Conservation (phyloP, 2,113 vertebrate species). For the Sphyrna mokarran region DNA sequence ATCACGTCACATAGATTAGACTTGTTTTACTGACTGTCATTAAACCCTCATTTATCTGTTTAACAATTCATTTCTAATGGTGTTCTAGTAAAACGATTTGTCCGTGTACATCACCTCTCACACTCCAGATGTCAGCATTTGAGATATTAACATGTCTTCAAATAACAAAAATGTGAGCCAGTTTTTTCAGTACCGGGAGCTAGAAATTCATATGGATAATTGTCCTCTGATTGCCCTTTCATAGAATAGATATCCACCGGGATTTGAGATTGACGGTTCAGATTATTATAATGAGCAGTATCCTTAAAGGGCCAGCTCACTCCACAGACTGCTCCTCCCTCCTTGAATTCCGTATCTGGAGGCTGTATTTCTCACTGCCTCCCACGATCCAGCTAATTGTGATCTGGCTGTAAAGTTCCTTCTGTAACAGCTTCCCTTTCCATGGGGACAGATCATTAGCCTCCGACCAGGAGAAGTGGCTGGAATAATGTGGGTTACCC, state of each 20-base stretch:
- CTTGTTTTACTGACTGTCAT: background rate
- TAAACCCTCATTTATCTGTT: constrained; percentile 10
- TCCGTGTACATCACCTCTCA: background rate
- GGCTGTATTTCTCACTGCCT: background rate
- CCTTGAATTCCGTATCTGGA: background rate
- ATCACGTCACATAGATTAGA: background rate
- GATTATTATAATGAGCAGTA: background rate
- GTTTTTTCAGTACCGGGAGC: background rate
- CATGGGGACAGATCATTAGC: background rate
- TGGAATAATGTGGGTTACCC: background rate
- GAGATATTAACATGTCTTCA: background rate
- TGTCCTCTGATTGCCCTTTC: background rate
- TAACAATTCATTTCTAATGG: constrained; percentile 6
- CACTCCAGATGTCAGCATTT: background rate
- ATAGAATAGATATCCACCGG: background rate
- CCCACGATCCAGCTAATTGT: background rate
- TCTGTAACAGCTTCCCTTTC: background rate
- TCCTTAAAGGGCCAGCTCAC: background rate
- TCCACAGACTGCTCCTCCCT: background rate
- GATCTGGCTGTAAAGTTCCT: background rate
- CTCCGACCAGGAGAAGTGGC: background rate
- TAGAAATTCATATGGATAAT: background rate
- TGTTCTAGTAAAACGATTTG: background rate
- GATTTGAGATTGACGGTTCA: background rate
- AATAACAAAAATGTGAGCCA: background rate